phyloP scores from a whole-genome alignment of 2,113 vertebrate genomes.

The Pseudopipra pipra region DNA sequence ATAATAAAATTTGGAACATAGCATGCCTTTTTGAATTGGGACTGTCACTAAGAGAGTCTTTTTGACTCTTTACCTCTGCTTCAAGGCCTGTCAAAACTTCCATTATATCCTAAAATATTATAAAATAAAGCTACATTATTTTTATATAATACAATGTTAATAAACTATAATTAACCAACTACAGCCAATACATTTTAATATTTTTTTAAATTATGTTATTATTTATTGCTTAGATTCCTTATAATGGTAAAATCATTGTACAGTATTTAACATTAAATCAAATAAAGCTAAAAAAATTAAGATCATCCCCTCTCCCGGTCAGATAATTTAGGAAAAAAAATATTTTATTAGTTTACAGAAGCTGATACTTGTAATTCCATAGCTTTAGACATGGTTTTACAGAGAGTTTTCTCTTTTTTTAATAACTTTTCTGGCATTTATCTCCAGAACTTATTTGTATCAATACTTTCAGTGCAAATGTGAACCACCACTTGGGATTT shows the following conservation, averaged over 20 bases:
- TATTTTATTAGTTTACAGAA: background rate
- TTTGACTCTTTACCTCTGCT: slow-evolving; percentile 61
- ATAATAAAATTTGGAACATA: background rate
- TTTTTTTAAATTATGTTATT: background rate
- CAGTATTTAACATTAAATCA: background rate
- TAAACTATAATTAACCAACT: background rate
- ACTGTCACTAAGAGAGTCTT: slow-evolving; percentile 70
- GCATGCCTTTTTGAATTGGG: background rate
- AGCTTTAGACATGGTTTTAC: background rate
- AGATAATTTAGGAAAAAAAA: background rate
- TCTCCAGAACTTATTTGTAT: slow-evolving; percentile 52
- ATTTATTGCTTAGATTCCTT: background rate
- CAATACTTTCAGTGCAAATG: slow-evolving; percentile 51
- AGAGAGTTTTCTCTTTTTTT: slow-evolving; percentile 74
- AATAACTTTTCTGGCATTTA: slow-evolving; percentile 77
- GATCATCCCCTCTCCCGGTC: background rate
- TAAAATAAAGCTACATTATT: background rate
- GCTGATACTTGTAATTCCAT: slow-evolving; percentile 64
- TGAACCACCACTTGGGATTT: slow-evolving; percentile 63
- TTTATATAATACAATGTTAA: background rate
- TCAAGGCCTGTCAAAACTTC: slow-evolving; percentile 73
- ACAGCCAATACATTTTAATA: background rate
- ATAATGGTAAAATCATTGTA: background rate
- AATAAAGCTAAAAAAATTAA: background rate
- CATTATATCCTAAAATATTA: slow-evolving; percentile 69